phyloP scores from a whole-genome alignment of 2,113 vertebrate species.

The Sebastes schlegelii region DNA sequence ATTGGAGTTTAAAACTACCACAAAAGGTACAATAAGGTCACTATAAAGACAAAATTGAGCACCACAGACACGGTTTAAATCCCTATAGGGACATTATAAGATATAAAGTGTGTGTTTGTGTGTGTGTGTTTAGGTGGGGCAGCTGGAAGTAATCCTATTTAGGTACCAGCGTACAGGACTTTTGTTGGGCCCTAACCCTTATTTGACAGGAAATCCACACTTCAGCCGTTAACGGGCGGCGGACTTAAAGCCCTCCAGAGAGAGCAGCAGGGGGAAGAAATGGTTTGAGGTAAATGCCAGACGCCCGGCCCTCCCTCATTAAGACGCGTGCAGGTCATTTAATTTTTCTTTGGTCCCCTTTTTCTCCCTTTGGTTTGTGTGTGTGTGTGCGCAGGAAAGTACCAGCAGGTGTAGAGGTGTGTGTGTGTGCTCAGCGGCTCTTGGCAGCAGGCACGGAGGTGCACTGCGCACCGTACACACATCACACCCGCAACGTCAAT shows the following conservation, averaged over 20 bases:
- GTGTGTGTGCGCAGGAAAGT: slow-evolving; percentile 43
- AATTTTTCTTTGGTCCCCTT: slow-evolving; percentile 65
- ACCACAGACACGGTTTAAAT: slow-evolving; percentile 52
- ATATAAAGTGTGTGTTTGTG: slow-evolving; percentile 44
- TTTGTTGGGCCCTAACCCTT: slow-evolving; percentile 81
- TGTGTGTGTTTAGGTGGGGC: slow-evolving; percentile 54
- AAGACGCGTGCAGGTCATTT: slow-evolving; percentile 79
- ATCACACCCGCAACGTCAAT: slow-evolving; percentile 70
- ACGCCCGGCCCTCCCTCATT: slow-evolving; percentile 76
- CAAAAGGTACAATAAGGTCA: slow-evolving; percentile 56
- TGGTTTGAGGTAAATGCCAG: slow-evolving; percentile 77
- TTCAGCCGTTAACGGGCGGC: slow-evolving; percentile 81
- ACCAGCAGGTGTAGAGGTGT: slow-evolving; percentile 73
- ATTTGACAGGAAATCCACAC: slow-evolving; percentile 85
- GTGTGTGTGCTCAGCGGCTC: slow-evolving; percentile 38
- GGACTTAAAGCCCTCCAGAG: slow-evolving; percentile 79
- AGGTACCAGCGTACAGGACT: slow-evolving; percentile 71
- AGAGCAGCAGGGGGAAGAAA: slow-evolving; percentile 64
- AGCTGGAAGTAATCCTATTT: slow-evolving; percentile 83
- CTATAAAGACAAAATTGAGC: slow-evolving; percentile 54
- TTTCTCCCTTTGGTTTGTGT: slow-evolving; percentile 61
- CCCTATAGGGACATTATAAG: slow-evolving; percentile 50
- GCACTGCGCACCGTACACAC: slow-evolving; percentile 44
- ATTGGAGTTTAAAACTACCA: slow-evolving; percentile 51
- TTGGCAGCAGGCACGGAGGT: slow-evolving; percentile 49